Conservation (phyloP, 2,888 invertebrate species). For the Koerneria pararmatus region DNA sequence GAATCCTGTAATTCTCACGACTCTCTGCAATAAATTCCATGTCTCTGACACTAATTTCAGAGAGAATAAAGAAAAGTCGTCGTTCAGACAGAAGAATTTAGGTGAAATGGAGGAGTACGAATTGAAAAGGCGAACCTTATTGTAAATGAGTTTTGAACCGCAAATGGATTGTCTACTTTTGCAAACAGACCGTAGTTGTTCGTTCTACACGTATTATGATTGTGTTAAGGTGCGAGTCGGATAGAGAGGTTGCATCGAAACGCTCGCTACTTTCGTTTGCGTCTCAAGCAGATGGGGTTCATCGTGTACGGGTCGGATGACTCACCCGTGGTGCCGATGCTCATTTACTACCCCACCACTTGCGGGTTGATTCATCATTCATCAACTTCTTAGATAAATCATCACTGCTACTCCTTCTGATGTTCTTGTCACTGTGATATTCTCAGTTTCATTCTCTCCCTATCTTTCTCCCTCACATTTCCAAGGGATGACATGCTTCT, state of each 20-base stretch:
- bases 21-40: too few species aligned
- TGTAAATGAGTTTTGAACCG: background rate
- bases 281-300: slow-evolving; percentile 80
- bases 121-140: slow-evolving; percentile 1
- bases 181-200: background rate
- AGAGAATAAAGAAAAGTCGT: too few species aligned
- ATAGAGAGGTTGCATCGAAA: slow-evolving; percentile 62
- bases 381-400: too few species aligned
- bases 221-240: slow-evolving; percentile 56
- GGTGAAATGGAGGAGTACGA: too few species aligned
- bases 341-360: slow-evolving; percentile 90
- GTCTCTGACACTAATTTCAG: too few species aligned
- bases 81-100: too few species aligned
- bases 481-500: too few species aligned
- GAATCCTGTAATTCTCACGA: too few species aligned
- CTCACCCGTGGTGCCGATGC: slow-evolving; percentile 92
- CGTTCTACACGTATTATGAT: background rate
- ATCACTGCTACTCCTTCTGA: too few species aligned
- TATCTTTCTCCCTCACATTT: too few species aligned
- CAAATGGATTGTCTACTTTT: background rate
- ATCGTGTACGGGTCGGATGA: slow-evolving; percentile 87
- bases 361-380: slow-evolving; percentile 81
- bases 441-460: too few species aligned
- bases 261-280: slow-evolving; percentile 63
- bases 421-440: too few species aligned